A percentile compares a stretch with the other conserved stretches of the same genome.
Conservation (phyloP, 1,140 invertebrate species). For the Heliconius congener region DNA sequence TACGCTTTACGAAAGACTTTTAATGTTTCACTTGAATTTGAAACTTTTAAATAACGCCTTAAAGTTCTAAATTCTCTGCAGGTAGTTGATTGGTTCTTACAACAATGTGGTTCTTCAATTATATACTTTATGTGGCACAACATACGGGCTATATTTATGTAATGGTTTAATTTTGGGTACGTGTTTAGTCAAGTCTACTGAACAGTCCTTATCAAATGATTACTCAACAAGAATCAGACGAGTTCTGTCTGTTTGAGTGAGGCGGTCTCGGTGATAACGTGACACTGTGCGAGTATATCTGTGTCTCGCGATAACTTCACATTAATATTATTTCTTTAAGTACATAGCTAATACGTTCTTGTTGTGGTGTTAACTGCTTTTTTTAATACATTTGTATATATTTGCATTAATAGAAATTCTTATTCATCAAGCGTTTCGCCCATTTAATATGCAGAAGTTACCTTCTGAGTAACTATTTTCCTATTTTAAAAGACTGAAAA, state of each 20-base stretch:
- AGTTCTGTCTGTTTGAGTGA: slow-evolving; percentile 23
- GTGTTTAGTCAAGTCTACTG: slow-evolving; percentile 30
- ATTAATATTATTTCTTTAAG: neutral
- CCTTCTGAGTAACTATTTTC: too few relatives aligned
- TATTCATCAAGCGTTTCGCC: too few relatives aligned
- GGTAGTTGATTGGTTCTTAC: neutral
- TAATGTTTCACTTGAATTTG: neutral
- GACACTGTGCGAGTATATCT: neutral
- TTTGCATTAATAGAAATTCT: too few relatives aligned
- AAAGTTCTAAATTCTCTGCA: neutral
- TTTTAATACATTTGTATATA: too few relatives aligned
- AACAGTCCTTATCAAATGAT: slow-evolving; percentile 34
- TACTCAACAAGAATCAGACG: slow-evolving; percentile 24
- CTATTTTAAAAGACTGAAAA: too few relatives aligned
- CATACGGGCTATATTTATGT: neutral
- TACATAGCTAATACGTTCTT: too few relatives aligned
- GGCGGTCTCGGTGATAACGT: slow-evolving; percentile 27
- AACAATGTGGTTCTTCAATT: neutral
- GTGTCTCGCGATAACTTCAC: neutral
- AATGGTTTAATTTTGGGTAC: neutral
- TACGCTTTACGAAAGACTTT: slow-evolving; percentile 24
- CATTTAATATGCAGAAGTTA: too few relatives aligned
- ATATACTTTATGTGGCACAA: neutral
- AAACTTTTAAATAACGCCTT: neutral
- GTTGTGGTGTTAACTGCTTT: too few relatives aligned